Percentiles rank a stretch among this genome's conserved stretches.
phyloP scores from a whole-genome alignment of 92 coral and sea anemone genomes.

The Metridium senile region DNA sequence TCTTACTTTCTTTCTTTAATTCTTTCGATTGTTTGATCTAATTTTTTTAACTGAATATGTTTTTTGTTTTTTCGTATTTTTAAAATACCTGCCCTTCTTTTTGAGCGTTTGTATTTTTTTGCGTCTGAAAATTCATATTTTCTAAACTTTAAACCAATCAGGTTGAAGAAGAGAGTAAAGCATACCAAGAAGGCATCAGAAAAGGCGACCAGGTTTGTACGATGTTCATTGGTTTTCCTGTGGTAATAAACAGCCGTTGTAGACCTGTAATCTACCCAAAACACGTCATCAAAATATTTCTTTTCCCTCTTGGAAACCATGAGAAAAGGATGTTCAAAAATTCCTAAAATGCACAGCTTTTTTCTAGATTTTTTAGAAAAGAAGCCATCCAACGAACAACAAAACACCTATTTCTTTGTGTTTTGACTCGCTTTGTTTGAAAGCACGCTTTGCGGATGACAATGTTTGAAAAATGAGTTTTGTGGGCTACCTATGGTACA shows the following conservation, averaged over 20 bases:
- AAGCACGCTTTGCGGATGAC: background rate
- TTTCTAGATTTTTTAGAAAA: background rate
- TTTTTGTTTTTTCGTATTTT: no score
- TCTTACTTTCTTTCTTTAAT: no score
- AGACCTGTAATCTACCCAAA: background rate
- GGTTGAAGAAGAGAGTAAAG: conserved; percentile 77
- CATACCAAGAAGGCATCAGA: conserved; percentile 67
- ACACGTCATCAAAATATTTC: conserved; percentile 8
- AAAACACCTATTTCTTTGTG: background rate
- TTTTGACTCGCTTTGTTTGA: background rate
- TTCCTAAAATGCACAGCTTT: background rate
- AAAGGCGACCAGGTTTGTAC: conserved; percentile 91
- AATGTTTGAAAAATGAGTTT: no score
- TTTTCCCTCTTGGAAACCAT: background rate
- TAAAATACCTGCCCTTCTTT: no score
- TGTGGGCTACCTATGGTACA: conserved; percentile 26
- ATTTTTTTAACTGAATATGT: no score
- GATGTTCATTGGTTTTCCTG: background rate
- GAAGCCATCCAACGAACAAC: background rate
- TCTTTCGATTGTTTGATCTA: no score
- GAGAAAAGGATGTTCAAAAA: background rate
- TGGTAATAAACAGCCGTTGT: background rate
- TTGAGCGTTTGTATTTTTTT: no score
- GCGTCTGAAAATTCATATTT: no score
- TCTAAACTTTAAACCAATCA: conserved; percentile 26